Base-by-base conservation (phyloP, 2,797 vertebrate species). In the Danio albolineatus region DNA sequence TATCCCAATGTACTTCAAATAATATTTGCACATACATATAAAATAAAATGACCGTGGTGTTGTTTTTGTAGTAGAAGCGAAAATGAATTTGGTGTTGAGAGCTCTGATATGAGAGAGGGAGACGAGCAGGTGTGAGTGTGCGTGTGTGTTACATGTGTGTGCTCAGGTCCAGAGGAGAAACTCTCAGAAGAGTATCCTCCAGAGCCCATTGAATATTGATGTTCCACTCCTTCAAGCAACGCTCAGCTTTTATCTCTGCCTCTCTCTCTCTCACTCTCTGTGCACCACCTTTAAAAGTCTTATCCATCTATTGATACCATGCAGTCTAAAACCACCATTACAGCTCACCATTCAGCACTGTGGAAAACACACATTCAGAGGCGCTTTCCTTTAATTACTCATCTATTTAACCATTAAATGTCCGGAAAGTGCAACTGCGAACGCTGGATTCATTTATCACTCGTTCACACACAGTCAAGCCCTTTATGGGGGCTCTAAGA, bases 171-270 rank as follows among this genome's bases (percentile, higher is more conserved):
- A 83, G 62, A 82, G 49, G 60, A 76, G 44, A 80, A 70, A 74
- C 46, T 79, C 64, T 83, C 53, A 61, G 73, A 83, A 79, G 72
- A 77, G 67, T 54, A 82, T 82, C 70, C 75, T 83, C 76, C 51
- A 61, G 81, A 85, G 79, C 54, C 17, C 83, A 79, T 76, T 78
- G 83, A 87, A 85, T 85, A 86, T 86, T 84, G 84, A 86, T 86
- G 81, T 66, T 59, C 76, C 69, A 61, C 71, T 83, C 21, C 53
- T 79, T 75, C 41, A 74, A 82, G 76, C 79, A 69, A 73, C 41
- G 43, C 59, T 69, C 43, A 10, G 17, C 76, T 87, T 87, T 86
- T 81, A 78, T 84, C 81, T 83, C 28, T 28, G 28, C 28, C 28
- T 28, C 76, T 73, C 46, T 21, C 28, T 67, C 73, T 80, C 53